These are phyloP conservation scores for Nothocercus julius DNA, from an alignment of 2,113 vertebrate genomes.

Conservation along the genomic window DNA sequence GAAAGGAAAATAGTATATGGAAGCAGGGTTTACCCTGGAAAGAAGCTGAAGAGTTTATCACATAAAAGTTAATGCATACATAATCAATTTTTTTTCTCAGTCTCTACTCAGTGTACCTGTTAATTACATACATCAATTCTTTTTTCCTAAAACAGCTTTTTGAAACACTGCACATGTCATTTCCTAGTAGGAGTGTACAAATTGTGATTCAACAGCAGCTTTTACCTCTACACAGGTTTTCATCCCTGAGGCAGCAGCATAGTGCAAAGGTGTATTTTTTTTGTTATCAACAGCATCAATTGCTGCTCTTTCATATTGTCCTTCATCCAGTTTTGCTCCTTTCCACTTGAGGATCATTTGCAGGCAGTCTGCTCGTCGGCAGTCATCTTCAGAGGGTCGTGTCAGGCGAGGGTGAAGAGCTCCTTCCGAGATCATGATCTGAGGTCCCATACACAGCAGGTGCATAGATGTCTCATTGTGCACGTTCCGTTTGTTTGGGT, in stretches of 20 bases:
- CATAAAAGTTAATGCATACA: neutral
- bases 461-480: constrained; percentile 97
- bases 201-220: neutral
- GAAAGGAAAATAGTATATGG: neutral
- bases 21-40: neutral
- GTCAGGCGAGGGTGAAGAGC: constrained; percentile 90
- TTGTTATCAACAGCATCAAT: constrained; percentile 94
- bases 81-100: neutral
- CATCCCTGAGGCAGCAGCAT: constrained; percentile 97
- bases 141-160: neutral
- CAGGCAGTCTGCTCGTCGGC: constrained; percentile 90
- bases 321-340: constrained; percentile 94
- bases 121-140: neutral
- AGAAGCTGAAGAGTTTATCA: neutral
- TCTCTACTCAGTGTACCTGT: neutral
- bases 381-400: constrained; percentile 88
- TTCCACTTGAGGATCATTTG: constrained; percentile 94
- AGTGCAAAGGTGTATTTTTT: constrained; percentile 95
- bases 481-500: constrained; percentile 97
- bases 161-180: neutral
- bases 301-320: constrained; percentile 92
- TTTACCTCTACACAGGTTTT: constrained; percentile 96
- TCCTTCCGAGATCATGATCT: constrained; percentile 92
- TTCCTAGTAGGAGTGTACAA: neutral
- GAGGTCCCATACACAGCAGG: constrained; percentile 96